A percentile compares a stretch with the other conserved stretches of the same genome.
Evolutionary conservation across 2,888 invertebrate genomes (phyloP).

Genomic region (Drosophila neutralis): DNA sequence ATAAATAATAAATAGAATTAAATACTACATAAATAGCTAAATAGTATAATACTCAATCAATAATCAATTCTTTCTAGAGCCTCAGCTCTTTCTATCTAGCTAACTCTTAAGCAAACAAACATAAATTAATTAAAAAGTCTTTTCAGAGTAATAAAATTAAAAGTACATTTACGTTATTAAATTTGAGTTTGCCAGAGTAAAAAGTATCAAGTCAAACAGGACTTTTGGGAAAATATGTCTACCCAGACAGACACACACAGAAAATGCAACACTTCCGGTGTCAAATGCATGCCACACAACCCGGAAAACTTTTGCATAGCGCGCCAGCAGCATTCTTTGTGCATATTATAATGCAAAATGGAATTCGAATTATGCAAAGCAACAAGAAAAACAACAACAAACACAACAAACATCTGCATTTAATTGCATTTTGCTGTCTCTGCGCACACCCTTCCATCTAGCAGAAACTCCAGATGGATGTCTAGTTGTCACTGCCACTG

Average conservation of each 20-base stretch:
- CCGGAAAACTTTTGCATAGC: constrained; percentile 36
- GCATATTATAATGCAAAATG: constrained; percentile 54
- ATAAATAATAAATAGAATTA: not conserved
- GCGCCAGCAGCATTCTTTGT: constrained; percentile 35
- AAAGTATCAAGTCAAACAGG: constrained; percentile 18
- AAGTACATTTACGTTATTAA: constrained; percentile 43
- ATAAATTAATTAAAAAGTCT: not conserved
- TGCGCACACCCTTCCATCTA: not conserved
- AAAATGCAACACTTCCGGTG: constrained; percentile 46
- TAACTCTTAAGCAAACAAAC: not conserved
- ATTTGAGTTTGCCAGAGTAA: constrained; percentile 11
- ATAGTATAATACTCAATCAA: not conserved
- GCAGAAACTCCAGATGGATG: constrained; percentile 12
- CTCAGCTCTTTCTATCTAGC: too few relatives aligned
- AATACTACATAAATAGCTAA: not conserved
- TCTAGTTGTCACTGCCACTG: constrained; percentile 26
- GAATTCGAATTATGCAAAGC: constrained; percentile 50
- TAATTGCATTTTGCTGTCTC: constrained; percentile 71
- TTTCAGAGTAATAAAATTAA: not conserved
- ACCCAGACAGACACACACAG: constrained; percentile 11
- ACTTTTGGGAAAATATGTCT: constrained; percentile 35
- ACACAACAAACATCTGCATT: constrained; percentile 29
- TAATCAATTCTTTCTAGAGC: not conserved
- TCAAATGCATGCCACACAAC: constrained; percentile 39
- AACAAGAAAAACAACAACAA: constrained; percentile 8